Percentiles rank a stretch among this genome's conserved stretches.
These are phyloP conservation scores for Melanotaenia duboulayi DNA, from an alignment of 2,113 vertebrate species.

Conservation along the genomic window DNA sequence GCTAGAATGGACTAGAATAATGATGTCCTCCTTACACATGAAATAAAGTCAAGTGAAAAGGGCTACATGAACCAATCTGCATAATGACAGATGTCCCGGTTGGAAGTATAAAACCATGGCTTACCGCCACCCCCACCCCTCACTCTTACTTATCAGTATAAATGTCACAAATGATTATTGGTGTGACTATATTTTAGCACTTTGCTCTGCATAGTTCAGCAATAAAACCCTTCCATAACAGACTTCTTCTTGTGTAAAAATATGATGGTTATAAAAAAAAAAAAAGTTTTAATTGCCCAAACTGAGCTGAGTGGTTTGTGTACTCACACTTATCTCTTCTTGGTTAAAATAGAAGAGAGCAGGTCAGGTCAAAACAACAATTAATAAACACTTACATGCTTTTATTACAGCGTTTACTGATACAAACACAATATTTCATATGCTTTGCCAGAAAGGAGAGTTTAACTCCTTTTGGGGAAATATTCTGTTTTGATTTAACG, in stretches of 20 bases:
- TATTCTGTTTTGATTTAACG: neutral
- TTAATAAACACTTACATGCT: slow-evolving; percentile 10
- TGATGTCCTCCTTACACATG: slow-evolving; percentile 38
- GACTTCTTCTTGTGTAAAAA: slow-evolving; percentile 6
- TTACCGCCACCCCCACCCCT: slow-evolving; percentile 37
- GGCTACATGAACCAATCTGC: slow-evolving; percentile 60
- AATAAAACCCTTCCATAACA: neutral
- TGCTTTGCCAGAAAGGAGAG: too few relatives aligned
- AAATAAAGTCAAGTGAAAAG: slow-evolving; percentile 51
- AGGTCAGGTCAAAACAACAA: slow-evolving; percentile 12
- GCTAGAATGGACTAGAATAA: slow-evolving; percentile 48
- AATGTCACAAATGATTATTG: slow-evolving; percentile 52
- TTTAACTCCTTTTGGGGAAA: too few relatives aligned
- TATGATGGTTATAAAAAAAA: neutral
- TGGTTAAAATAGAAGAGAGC: slow-evolving; percentile 6
- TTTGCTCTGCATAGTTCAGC: neutral
- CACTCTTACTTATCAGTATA: slow-evolving; percentile 47
- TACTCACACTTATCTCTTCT: neutral
- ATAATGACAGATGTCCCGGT: slow-evolving; percentile 64
- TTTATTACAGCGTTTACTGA: neutral
- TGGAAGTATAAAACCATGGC: slow-evolving; percentile 21
- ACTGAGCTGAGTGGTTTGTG: slow-evolving; percentile 14
- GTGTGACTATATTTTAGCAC: slow-evolving; percentile 12
- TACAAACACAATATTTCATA: neutral
- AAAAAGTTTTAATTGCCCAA: slow-evolving; percentile 15